Base-by-base conservation (phyloP, 2,113 vertebrate species). In the Hippocampus abdominalis region DNA sequence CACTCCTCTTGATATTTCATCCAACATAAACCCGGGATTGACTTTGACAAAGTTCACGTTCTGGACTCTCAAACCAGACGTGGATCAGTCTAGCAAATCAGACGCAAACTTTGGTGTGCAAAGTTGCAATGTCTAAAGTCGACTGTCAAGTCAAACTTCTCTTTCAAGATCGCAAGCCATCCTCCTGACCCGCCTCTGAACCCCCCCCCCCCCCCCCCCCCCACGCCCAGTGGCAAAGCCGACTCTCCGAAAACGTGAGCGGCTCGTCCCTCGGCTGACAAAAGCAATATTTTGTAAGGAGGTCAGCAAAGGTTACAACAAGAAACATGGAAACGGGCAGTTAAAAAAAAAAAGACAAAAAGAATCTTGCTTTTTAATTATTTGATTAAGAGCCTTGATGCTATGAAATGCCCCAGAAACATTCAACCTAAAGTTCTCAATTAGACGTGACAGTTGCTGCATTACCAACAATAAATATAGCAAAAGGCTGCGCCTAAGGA, bases 401-500 rank as follows among this genome's bases (percentile, higher is more conserved):
- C 81, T 90, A 89, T 91, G 90, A 90, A 92, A 92, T 88, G 90
- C 85, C 90, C 91, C 87, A 90, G 84, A 92, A 90, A 88, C 89
- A 90, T 90, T 93, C 85, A 90, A 64, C 84, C 83, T 80, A 84
- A 80, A 90, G 89, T 91, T 89, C 87, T 88, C 84, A 84, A 92
- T 92, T 89, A 88, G 84, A 92, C 79, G 71, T 90, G 92, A 93
- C 92, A 92, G 92, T 87, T 87, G 84, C 90, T 89, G 90, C 90
- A 86, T 91, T 90, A 89, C 79, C 84, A 75, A 91, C 90, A 92
- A 88, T 91, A 92, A 93, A 92, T 90, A 90, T 88, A 91, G 91
- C 86, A 90, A 84, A 86, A 75, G 90, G 89, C 90, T 81, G 84
- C 4, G 84, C 92, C 90, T 73, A 1, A 60, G 91, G 92, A 82